Conservation (phyloP, 2,888 invertebrate genomes). For the Sphaerophoria rueppellii region DNA sequence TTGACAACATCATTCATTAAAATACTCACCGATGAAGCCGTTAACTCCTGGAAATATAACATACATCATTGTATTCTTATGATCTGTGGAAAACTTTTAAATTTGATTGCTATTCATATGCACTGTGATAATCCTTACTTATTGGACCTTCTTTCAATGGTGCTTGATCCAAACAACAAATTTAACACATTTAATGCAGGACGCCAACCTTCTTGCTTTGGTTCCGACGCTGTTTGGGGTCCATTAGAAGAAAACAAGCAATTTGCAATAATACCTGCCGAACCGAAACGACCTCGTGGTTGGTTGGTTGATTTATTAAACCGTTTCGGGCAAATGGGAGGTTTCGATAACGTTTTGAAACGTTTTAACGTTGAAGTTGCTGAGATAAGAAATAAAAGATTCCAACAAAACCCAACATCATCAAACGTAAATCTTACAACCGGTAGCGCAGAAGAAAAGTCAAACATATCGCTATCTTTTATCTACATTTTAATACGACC, state of each 20-base stretch:
- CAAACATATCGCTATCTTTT: constrained; percentile 87
- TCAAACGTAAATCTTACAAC: constrained; percentile 47
- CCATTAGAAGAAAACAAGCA: constrained; percentile 87
- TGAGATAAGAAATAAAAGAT: constrained; percentile 83
- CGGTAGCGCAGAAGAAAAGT: constrained; percentile 74
- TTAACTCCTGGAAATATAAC: constrained; percentile 98
- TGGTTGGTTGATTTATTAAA: constrained; percentile 99
- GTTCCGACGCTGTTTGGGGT: constrained; percentile 82
- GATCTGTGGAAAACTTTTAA: constrained; percentile 95
- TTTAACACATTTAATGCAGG: constrained; percentile 84
- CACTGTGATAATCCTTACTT: constrained; percentile 95
- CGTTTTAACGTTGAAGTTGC: constrained; percentile 90
- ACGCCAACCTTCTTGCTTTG: constrained; percentile 80
- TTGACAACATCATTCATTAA: constrained; percentile 97
- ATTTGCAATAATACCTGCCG: constrained; percentile 85
- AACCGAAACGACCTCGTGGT: constrained; percentile 93
- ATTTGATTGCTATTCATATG: constrained; percentile 95
- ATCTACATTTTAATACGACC: constrained; percentile 93
- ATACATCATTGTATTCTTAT: constrained; percentile 97
- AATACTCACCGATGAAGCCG: constrained; percentile 98
- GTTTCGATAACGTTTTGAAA: constrained; percentile 93
- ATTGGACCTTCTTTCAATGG: constrained; percentile 95
- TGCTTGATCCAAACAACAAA: constrained; percentile 97
- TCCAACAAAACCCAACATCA: constrained; percentile 60
- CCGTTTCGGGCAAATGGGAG: constrained; percentile 94